phyloP scores from a whole-genome alignment of 2,888 invertebrate genomes.

The Scaptomyza cyrtandrae region DNA sequence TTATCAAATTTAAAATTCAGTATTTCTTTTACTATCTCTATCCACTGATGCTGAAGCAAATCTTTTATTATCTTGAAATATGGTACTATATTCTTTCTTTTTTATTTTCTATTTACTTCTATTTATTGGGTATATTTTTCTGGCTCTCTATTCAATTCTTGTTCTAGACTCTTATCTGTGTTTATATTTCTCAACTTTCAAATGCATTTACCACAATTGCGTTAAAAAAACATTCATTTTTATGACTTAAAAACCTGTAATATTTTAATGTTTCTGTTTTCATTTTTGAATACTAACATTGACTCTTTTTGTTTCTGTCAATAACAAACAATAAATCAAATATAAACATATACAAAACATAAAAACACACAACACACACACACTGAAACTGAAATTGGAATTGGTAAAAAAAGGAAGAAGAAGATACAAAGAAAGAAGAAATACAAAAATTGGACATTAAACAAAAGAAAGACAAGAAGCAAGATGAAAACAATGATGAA shows the following conservation, averaged over 20 bases:
- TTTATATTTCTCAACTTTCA: neutral
- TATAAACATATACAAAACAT: neutral
- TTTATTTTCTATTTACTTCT: neutral
- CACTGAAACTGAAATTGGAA: neutral
- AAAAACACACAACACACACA: neutral
- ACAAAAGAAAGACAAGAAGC: constrained; percentile 1
- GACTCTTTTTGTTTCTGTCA: neutral
- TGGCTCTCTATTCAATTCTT: neutral
- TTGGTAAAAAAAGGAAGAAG: constrained; percentile 48
- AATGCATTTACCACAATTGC: neutral
- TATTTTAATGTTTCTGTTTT: neutral
- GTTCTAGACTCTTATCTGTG: neutral
- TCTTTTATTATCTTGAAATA: neutral
- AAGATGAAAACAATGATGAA: constrained; percentile 13
- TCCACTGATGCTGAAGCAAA: neutral
- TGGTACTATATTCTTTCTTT: too few relatives aligned
- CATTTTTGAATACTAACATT: neutral
- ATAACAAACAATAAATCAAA: neutral
- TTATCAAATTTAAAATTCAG: neutral
- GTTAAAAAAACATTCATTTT: neutral
- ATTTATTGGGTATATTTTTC: neutral
- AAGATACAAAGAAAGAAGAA: constrained; percentile 31
- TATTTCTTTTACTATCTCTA: neutral
- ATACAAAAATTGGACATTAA: neutral
- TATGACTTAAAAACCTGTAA: neutral